phyloP scores from a whole-genome alignment of 2,797 vertebrate genomes.

The Sphaeramia orbicularis region DNA sequence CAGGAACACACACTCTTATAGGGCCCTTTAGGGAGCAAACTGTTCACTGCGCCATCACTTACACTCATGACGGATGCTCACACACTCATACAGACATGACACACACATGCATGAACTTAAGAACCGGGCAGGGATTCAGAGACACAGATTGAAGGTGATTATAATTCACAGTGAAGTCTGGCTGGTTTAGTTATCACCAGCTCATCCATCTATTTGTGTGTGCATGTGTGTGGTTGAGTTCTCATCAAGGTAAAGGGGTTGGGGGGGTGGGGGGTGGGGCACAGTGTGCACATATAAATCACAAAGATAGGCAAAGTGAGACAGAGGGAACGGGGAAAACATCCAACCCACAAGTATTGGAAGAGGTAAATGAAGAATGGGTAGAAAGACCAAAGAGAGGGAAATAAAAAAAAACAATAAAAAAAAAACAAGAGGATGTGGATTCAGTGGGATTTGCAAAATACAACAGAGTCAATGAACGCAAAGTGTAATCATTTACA shows the following conservation, averaged over 20 bases:
- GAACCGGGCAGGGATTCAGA: constrained; percentile 68
- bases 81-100: constrained; percentile 35
- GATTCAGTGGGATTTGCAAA: neutral
- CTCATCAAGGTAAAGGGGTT: constrained; percentile 59
- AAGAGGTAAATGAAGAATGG: constrained; percentile 28
- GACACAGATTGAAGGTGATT: constrained; percentile 75
- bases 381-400: constrained; percentile 2
- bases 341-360: constrained; percentile 8
- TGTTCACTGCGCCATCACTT: constrained; percentile 61
- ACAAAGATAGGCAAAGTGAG: constrained; percentile 17
- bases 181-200: constrained; percentile 64
- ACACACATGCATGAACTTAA: constrained; percentile 31
- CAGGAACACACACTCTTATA: constrained; percentile 45
- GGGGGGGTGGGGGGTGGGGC: constrained; percentile 26
- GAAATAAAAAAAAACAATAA: constrained; percentile 2
- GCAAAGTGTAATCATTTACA: neutral
- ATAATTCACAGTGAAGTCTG: constrained; percentile 76
- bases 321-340: constrained; percentile 19
- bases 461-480: constrained; percentile 11
- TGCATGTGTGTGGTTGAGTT: constrained; percentile 27
- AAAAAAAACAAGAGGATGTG: neutral
- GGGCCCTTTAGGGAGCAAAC: constrained; percentile 44
- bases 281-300: constrained; percentile 49
- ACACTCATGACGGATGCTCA: constrained; percentile 59
- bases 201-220: constrained; percentile 64